Evolutionary conservation across 2,888 invertebrate genomes (phyloP), one percentile per base, ranked within the genome.

Genomic region (Mimas tiliae): DNA sequence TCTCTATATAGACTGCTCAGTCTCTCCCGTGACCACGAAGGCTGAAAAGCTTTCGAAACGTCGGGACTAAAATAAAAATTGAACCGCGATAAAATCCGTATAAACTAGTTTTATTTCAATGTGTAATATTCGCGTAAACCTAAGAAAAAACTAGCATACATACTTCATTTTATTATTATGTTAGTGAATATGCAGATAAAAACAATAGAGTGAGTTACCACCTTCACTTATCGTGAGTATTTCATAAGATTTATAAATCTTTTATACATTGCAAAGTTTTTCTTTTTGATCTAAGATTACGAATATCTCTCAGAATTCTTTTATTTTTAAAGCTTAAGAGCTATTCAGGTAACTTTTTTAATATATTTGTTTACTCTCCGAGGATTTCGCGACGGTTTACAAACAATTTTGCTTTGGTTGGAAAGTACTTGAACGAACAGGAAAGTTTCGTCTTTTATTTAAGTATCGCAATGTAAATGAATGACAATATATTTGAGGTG

Each of bases 221-320:
- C 21, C 34, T 6, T 16, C 12, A 19, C 55, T 4, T 19, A 33
- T 12, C 48, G 48, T 48, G 6, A 34, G 14, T 65, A 21, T 48
- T 47, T 48, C 55, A 47, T 33, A 65, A 58, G 48, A 47, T 19
- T 48, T 75, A 77, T 76, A 77, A 79, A 81, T 77, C 73, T 74
- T 67, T 67, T 63, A 68, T 55, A 47, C 65, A 6, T 58, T 69
- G 62, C 48, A 67, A 73, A 71, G 71, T 69, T 70, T 69, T 62
- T 65, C 9, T 47, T 70, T 69, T 67, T 67, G 50, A 52, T 50
- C 34, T 51, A 65, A 63, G 68, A 68, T 73, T 69, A 68, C 58
- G 64, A 71, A 65, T 65, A n/a, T 48, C 51, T 53, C 63, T 63
- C 42, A n/a, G 67, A 66, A 34, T 48, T 53, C 42, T 68, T 65